phyloP scores from a whole-genome alignment of 2,888 invertebrate species.

The Conus canariensis region DNA sequence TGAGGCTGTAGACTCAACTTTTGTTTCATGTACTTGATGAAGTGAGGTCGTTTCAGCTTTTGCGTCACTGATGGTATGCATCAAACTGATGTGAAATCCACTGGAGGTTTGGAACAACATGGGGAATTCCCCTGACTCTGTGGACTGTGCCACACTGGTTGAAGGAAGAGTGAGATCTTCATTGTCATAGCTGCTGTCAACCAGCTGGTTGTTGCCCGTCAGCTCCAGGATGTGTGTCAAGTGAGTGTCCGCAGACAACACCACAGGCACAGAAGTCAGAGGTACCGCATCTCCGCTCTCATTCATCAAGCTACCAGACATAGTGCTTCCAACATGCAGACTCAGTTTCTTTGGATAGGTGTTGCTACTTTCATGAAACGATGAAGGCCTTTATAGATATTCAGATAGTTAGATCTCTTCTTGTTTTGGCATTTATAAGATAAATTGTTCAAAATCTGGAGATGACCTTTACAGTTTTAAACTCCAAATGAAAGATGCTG shows the following conservation, averaged over 20 bases:
- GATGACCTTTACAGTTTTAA: neutral
- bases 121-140: neutral
- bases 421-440: no score
- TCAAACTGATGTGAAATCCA: neutral
- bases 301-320: neutral
- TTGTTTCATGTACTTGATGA: neutral
- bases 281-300: neutral
- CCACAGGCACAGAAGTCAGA: conserved; percentile 12
- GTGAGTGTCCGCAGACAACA: neutral
- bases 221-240: conserved; percentile 10
- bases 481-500: neutral
- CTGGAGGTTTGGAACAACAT: neutral
- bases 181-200: neutral
- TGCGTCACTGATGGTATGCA: neutral
- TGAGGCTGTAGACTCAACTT: neutral
- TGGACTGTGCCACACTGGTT: neutral
- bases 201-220: neutral
- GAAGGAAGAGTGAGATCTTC: neutral
- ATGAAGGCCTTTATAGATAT: no score
- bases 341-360: neutral
- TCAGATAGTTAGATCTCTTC: no score
- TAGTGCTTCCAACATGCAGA: neutral
- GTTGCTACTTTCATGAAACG: no score
- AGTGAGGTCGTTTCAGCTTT: neutral
- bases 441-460: no score